Conservation (phyloP, 2,113 vertebrate genomes). For the Salvelinus namaycush region DNA sequence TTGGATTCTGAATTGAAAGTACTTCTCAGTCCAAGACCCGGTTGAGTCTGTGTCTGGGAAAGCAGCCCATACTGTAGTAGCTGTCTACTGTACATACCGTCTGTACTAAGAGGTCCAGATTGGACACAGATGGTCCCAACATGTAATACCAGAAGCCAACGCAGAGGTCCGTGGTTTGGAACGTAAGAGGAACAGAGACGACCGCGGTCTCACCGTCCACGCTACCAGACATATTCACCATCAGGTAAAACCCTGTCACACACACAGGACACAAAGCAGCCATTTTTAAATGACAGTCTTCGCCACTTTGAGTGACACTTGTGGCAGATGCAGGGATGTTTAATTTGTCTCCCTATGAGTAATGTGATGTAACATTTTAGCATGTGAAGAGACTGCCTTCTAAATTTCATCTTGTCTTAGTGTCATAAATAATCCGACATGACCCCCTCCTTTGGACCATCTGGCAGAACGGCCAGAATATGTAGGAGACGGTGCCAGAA, state of each 20-base stretch:
- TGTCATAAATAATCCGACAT: too few relatives aligned
- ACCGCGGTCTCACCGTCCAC: slow-evolving; percentile 48
- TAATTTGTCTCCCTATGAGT: too few relatives aligned
- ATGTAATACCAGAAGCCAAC: slow-evolving; percentile 77
- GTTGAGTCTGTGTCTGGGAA: too few relatives aligned
- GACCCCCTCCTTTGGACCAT: too few relatives aligned
- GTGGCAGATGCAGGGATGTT: too few relatives aligned
- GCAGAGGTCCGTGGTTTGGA: slow-evolving; percentile 50
- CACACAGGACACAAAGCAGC: neutral
- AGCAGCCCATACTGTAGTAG: neutral
- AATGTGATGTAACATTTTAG: neutral
- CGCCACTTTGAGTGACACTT: too few relatives aligned
- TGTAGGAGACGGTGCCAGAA: too few relatives aligned
- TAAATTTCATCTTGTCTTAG: neutral
- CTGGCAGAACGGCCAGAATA: too few relatives aligned
- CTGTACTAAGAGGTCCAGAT: slow-evolving; percentile 64
- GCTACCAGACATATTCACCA: slow-evolving; percentile 64
- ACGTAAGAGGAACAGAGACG: slow-evolving; percentile 50
- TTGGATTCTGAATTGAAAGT: too few relatives aligned
- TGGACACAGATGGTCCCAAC: slow-evolving; percentile 69
- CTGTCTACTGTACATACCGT: slow-evolving; percentile 39
- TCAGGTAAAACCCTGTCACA: slow-evolving; percentile 66
- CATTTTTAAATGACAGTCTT: neutral
- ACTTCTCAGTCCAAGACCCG: too few relatives aligned
- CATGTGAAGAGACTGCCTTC: neutral